Conservation (phyloP, 2,113 vertebrate genomes). For the Phaethon lepturus region DNA sequence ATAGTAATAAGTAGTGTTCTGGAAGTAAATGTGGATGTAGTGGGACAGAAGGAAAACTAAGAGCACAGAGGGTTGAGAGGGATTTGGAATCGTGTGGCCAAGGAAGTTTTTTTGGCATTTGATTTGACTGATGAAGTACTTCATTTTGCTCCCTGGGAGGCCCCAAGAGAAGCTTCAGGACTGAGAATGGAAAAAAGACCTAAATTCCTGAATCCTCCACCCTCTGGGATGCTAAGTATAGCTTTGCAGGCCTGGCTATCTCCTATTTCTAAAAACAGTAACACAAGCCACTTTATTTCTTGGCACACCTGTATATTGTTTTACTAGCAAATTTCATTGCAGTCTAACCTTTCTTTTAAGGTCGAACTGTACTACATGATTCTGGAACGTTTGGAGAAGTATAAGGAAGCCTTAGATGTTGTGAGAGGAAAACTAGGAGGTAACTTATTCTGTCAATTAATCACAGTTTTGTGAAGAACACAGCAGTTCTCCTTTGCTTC, state of each 20-base stretch:
- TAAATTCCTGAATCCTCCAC: not conserved
- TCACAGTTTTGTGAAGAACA: not conserved
- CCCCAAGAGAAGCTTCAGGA: not conserved
- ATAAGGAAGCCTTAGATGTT: slow-evolving; percentile 92
- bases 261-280: not conserved
- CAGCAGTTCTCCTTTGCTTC: not conserved
- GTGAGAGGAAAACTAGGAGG: slow-evolving; percentile 94
- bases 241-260: not conserved
- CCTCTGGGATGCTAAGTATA: slow-evolving; percentile 12
- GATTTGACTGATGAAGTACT: not conserved
- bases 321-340: not conserved
- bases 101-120: not conserved
- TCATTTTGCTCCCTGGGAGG: not conserved
- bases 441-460: slow-evolving; percentile 57
- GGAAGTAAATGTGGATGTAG: not conserved
- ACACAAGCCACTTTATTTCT: not conserved
- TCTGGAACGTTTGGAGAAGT: slow-evolving; percentile 93
- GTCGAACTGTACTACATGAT: slow-evolving; percentile 99
- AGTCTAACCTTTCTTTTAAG: slow-evolving; percentile 57
- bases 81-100: not conserved
- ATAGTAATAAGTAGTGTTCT: not conserved
- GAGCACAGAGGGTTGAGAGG: not conserved
- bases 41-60: not conserved
- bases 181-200: slow-evolving; percentile 20
- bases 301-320: not conserved